These are phyloP conservation scores for Alligator sinensis DNA, from an alignment of 2,113 vertebrate species.

Conservation along the genomic window DNA sequence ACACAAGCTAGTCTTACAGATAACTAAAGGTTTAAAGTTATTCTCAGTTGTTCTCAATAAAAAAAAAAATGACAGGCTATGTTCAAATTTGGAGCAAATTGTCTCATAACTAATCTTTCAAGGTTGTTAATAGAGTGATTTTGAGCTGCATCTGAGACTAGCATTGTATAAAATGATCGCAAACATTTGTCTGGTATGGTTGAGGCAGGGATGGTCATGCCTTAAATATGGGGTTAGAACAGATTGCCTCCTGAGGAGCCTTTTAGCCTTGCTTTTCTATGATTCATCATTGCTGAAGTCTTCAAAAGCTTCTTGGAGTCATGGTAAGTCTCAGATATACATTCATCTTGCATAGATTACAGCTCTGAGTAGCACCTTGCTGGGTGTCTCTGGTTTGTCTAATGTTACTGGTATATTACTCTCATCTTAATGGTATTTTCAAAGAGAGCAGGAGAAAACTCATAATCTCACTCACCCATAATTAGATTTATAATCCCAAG, in stretches of 20 bases:
- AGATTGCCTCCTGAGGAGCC: too few relatives aligned
- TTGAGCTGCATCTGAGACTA: neutral
- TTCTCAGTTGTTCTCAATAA: rapidly evolving
- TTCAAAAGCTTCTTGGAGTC: neutral
- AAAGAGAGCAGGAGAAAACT: neutral
- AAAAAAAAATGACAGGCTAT: neutral
- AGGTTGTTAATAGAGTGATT: neutral
- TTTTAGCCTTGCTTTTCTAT: too few relatives aligned
- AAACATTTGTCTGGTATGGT: too few relatives aligned
- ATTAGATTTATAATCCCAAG: neutral
- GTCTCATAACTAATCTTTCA: neutral
- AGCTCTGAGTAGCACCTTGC: neutral
- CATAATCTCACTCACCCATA: neutral
- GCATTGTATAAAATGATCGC: neutral
- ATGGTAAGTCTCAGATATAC: neutral
- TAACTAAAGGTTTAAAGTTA: neutral
- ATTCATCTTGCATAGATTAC: rapidly evolving
- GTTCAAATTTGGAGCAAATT: rapidly evolving
- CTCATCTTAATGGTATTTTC: neutral
- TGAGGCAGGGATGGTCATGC: too few relatives aligned
- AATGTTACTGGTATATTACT: neutral
- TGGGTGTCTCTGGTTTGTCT: neutral
- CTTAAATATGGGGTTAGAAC: too few relatives aligned
- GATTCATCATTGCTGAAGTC: neutral
- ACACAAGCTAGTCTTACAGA: neutral